These are phyloP conservation scores for Bolinopsis microptera DNA, from an alignment of 37 sponge, comb jelly and placozoan species.

Conservation along the genomic window DNA sequence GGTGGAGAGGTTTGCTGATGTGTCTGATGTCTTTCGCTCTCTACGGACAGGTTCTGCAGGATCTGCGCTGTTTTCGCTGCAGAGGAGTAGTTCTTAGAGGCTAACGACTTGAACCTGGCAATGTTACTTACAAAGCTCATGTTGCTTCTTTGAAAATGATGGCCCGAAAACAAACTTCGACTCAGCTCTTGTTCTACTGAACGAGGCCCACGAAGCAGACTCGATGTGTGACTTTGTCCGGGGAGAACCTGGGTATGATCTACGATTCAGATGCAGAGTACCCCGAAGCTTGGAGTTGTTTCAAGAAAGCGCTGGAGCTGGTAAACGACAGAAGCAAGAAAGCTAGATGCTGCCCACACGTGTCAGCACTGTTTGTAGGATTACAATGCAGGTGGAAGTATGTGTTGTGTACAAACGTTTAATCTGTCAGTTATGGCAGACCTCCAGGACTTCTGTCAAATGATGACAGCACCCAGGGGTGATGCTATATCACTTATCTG, in stretches of 20 bases:
- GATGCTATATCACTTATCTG: no score
- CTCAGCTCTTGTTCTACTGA: slow-evolving; percentile 32
- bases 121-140: slow-evolving; percentile 60
- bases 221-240: slow-evolving; percentile 54
- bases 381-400: slow-evolving; percentile 30
- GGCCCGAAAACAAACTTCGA: slow-evolving; percentile 65
- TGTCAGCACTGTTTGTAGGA: slow-evolving; percentile 37
- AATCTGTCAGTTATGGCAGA: no score
- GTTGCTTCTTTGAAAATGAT: slow-evolving; percentile 32
- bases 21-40: slow-evolving; percentile 56
- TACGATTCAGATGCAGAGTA: neutral
- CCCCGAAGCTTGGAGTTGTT: neutral
- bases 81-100: slow-evolving; percentile 52
- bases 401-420: no score
- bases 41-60: slow-evolving; percentile 61
- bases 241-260: slow-evolving; percentile 59
- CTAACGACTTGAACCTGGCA: slow-evolving; percentile 12
- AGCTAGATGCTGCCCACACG: slow-evolving; percentile 57
- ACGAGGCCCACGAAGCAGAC: slow-evolving; percentile 21
- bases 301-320: slow-evolving; percentile 51
- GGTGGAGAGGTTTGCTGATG: slow-evolving; percentile 12
- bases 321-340: slow-evolving; percentile 54
- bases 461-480: slow-evolving; percentile 18
- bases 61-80: slow-evolving; percentile 15
- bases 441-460: slow-evolving; percentile 51